phyloP scores from a whole-genome alignment of 2,797 vertebrate genomes.

The Erithacus rubecula region DNA sequence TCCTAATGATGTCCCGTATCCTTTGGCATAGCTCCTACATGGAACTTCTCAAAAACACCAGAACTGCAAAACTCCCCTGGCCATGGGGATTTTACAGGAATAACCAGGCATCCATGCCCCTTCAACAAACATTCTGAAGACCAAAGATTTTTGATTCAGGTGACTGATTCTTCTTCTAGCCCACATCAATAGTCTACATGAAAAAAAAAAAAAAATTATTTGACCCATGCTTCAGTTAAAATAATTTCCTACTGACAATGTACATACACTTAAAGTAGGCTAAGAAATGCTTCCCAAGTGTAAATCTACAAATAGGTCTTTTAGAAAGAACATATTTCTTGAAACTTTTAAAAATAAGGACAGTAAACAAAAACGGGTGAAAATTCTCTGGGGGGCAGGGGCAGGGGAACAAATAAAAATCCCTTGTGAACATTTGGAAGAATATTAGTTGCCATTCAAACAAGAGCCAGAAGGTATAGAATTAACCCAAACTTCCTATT shows the following conservation, averaged over 20 bases:
- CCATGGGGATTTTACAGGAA: background rate
- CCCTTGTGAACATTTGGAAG: background rate
- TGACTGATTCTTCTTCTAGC: background rate
- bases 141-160: background rate
- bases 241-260: background rate
- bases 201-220: background rate
- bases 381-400: background rate
- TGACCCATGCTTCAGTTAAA: background rate
- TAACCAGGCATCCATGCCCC: background rate
- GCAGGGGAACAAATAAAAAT: background rate
- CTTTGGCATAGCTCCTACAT: background rate
- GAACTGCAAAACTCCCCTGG: background rate
- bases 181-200: background rate
- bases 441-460: background rate
- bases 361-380: background rate
- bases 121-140: background rate
- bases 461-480: background rate
- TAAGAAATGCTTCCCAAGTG: background rate
- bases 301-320: background rate
- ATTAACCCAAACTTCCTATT: background rate
- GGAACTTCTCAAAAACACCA: background rate
- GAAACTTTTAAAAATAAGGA: background rate
- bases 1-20: background rate
- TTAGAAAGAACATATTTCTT: background rate
- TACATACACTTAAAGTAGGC: background rate